A percentile compares a stretch with the other conserved stretches of the same genome.
These are phyloP conservation scores for Drosophila anomelani DNA, from an alignment of 2,888 invertebrate species.

Conservation along the genomic window DNA sequence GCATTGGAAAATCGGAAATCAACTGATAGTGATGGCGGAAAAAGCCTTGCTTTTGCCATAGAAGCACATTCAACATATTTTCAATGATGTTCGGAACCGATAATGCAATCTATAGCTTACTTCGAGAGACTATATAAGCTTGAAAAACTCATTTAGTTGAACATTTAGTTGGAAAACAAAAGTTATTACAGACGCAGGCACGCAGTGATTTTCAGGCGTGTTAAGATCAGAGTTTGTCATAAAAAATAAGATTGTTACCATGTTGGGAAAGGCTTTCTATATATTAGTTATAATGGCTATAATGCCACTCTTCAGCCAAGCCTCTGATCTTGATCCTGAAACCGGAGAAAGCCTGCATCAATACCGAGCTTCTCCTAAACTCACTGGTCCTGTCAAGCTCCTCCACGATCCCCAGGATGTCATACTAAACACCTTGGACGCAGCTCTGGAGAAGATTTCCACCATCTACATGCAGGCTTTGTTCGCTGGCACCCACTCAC, in stretches of 20 bases:
- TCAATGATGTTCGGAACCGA: slow-evolving; percentile 49
- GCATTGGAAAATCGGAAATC: slow-evolving; percentile 51
- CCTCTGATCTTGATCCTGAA: neutral
- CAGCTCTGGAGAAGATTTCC: slow-evolving; percentile 70
- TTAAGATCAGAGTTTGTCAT: neutral
- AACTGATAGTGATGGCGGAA: slow-evolving; percentile 49
- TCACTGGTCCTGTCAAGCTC: slow-evolving; percentile 59
- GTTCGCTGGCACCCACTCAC: slow-evolving; percentile 76
- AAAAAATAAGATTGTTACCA: slow-evolving; percentile 1
- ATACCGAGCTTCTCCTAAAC: slow-evolving; percentile 70
- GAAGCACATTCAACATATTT: slow-evolving; percentile 20
- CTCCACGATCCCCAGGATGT: slow-evolving; percentile 57
- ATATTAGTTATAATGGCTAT: slow-evolving; percentile 18
- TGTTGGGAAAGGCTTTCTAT: slow-evolving; percentile 8
- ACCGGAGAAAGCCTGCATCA: slow-evolving; percentile 23
- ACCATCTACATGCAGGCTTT: slow-evolving; percentile 80
- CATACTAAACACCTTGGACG: slow-evolving; percentile 67
- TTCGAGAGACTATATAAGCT: slow-evolving; percentile 52
- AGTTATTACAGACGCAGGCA: slow-evolving; percentile 51
- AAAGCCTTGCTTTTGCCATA: slow-evolving; percentile 36
- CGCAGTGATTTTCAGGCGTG: slow-evolving; percentile 75
- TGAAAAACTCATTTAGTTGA: slow-evolving; percentile 1
- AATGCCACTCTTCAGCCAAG: slow-evolving; percentile 19
- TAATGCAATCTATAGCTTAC: slow-evolving; percentile 37
- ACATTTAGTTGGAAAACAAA: slow-evolving; percentile 12